A percentile compares a stretch with the other conserved stretches of the same genome.
These are phyloP conservation scores for Brachymystax lenok DNA, from an alignment of 2,797 vertebrate species.

Conservation along the genomic window DNA sequence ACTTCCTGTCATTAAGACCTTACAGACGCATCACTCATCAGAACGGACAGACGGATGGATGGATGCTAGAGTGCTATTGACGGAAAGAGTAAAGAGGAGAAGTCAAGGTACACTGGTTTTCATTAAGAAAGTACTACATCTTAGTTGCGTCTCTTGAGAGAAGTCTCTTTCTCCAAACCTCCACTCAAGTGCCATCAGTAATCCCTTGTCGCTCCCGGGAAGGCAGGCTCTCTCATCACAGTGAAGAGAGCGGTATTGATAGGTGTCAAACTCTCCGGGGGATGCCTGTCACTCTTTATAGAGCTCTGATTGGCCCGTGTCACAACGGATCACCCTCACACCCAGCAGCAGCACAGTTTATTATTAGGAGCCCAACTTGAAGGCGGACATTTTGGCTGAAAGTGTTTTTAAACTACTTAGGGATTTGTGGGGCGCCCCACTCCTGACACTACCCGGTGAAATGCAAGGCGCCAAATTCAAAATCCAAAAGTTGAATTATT, in stretches of 20 bases:
- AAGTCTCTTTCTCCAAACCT: constrained; percentile 38
- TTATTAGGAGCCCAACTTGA: constrained; percentile 41
- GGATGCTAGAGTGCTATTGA: constrained; percentile 56
- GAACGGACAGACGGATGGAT: constrained; percentile 42
- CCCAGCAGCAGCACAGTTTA: constrained; percentile 39
- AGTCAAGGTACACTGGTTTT: not conserved
- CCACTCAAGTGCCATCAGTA: constrained; percentile 29
- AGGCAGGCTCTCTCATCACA: constrained; percentile 54
- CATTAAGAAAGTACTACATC: constrained; percentile 57
- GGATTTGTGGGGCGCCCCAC: no score
- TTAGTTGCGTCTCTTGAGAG: constrained; percentile 57
- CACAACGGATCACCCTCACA: constrained; percentile 53
- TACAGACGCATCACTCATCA: constrained; percentile 34
- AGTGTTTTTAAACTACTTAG: constrained; percentile 22
- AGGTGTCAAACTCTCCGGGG: constrained; percentile 60
- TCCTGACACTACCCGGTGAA: no score
- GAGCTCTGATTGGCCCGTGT: constrained; percentile 52
- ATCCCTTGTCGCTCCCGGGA: constrained; percentile 54
- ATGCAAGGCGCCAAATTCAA: no score
- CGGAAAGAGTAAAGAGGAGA: constrained; percentile 39
- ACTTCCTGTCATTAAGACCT: constrained; percentile 63
- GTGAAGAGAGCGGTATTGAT: constrained; percentile 43
- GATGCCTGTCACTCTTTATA: constrained; percentile 48
- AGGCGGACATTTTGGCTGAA: constrained; percentile 6
- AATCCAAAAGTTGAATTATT: no score